phyloP scores from a whole-genome alignment of 2,797 vertebrate species.

The Dryobates pubescens region DNA sequence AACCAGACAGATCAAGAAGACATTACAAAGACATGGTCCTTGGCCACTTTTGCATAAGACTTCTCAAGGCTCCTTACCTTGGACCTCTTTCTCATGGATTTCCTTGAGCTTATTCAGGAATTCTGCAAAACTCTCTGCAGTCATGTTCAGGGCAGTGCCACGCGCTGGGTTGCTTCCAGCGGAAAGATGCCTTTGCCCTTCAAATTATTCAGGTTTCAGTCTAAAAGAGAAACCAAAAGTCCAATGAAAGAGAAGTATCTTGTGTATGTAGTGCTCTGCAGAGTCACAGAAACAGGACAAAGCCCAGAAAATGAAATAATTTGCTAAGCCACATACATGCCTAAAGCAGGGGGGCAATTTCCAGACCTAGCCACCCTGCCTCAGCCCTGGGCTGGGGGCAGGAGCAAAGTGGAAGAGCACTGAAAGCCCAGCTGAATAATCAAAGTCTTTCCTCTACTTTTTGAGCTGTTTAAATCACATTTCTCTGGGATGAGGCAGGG shows the following conservation, averaged over 20 bases:
- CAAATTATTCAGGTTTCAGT: neutral
- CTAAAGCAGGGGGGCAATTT: neutral
- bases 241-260: neutral
- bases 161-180: neutral
- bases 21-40: neutral
- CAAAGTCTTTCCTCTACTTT: neutral
- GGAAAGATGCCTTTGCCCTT: neutral
- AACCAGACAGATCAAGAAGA: neutral
- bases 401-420: neutral
- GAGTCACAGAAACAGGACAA: neutral
- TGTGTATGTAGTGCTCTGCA: neutral
- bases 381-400: neutral
- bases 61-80: constrained; percentile 58
- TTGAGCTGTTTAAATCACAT: neutral
- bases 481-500: neutral
- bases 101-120: constrained; percentile 88
- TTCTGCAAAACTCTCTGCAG: constrained; percentile 86
- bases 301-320: neutral
- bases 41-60: neutral
- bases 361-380: neutral
- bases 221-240: neutral
- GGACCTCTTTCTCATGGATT: constrained; percentile 88
- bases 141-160: neutral
- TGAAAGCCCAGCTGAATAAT: neutral
- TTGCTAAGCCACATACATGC: neutral